phyloP scores from a whole-genome alignment of 2,888 invertebrate species.

The Pristionchus mayeri region DNA sequence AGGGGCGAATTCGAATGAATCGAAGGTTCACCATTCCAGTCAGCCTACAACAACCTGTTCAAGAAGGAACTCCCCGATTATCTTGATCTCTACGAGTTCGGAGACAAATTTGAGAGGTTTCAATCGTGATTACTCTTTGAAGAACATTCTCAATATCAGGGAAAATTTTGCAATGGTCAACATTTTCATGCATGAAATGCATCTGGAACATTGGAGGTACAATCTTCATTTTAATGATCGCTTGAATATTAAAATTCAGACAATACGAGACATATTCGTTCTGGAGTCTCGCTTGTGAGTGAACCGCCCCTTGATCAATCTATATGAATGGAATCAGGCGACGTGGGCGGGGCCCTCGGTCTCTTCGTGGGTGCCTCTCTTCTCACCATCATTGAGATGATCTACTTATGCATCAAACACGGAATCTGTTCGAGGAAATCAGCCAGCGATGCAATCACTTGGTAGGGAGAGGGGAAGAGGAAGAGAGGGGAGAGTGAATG shows the following conservation, averaged over 20 bases:
- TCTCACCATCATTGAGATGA: slow-evolving; percentile 73
- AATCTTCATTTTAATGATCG: too few relatives aligned
- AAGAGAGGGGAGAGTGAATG: too few relatives aligned
- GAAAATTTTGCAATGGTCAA: slow-evolving; percentile 76
- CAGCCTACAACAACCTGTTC: slow-evolving; percentile 71
- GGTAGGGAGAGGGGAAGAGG: too few relatives aligned
- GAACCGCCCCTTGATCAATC: slow-evolving; percentile 55
- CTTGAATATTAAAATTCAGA: too few relatives aligned
- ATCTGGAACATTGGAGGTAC: slow-evolving; percentile 74
- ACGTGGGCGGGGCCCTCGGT: slow-evolving; percentile 74
- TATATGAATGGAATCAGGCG: slow-evolving; percentile 71
- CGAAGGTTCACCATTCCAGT: slow-evolving; percentile 52
- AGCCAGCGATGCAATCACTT: slow-evolving; percentile 48
- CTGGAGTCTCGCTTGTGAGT: slow-evolving; percentile 72
- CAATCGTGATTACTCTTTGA: too few relatives aligned
- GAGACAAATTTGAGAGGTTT: slow-evolving; percentile 71
- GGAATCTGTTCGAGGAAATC: slow-evolving; percentile 56
- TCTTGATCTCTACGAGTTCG: slow-evolving; percentile 73
- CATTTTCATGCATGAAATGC: slow-evolving; percentile 74
- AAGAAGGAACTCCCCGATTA: slow-evolving; percentile 73
- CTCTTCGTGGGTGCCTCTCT: slow-evolving; percentile 73
- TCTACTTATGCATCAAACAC: slow-evolving; percentile 67
- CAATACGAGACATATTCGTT: slow-evolving; percentile 73
- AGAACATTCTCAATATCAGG: slow-evolving; percentile 54
- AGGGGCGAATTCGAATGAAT: not conserved